These are phyloP conservation scores for Notothenia rossii DNA, from an alignment of 2,113 vertebrate species.

Conservation along the genomic window DNA sequence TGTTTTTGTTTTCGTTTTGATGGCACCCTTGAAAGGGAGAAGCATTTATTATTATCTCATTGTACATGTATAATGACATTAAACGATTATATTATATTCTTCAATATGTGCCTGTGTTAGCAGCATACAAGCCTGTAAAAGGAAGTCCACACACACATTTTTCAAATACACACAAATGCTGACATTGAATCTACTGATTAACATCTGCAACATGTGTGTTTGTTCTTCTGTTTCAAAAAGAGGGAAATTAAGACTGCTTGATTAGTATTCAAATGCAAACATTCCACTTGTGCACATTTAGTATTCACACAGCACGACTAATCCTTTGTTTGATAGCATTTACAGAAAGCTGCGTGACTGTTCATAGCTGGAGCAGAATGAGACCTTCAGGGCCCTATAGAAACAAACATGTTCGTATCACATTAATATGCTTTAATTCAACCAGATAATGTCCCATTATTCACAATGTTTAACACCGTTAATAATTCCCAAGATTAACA, in stretches of 20 bases:
- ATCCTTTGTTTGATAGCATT: conserved; percentile 3
- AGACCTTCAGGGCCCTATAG: not conserved
- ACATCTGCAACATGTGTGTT: not conserved
- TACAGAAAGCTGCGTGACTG: not conserved
- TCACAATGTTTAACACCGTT: not conserved
- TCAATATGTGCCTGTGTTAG: not conserved
- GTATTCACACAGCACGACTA: conserved; percentile 8
- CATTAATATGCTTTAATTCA: not conserved
- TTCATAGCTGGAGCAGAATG: not conserved
- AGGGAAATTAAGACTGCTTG: conserved; percentile 24
- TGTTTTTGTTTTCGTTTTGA: too few species aligned
- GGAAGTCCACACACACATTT: not conserved
- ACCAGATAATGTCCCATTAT: not conserved
- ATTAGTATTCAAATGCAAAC: conserved; percentile 57
- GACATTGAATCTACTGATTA: not conserved
- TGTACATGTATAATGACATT: too few species aligned
- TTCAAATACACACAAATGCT: not conserved
- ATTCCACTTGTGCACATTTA: not conserved
- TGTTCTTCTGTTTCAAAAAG: not conserved
- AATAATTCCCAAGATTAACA: not conserved
- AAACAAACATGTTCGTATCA: not conserved
- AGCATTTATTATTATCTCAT: too few species aligned
- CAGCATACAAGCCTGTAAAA: not conserved
- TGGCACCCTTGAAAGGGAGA: too few species aligned
- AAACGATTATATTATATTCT: not conserved